These are phyloP conservation scores for Yponomeuta malinellus DNA, from an alignment of 2,888 invertebrate species.

Conservation along the genomic window DNA sequence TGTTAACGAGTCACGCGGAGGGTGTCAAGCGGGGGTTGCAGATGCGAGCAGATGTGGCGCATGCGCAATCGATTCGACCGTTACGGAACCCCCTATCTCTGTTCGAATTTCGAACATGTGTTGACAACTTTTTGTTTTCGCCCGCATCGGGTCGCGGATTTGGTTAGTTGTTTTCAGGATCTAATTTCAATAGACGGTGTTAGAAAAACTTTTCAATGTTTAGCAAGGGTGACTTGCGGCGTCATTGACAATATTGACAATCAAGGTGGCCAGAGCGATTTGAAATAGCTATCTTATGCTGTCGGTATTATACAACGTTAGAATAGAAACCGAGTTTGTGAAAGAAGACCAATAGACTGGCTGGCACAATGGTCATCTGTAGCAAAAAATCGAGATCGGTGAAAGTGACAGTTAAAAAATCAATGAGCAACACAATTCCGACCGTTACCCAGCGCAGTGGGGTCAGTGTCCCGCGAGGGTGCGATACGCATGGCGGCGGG, in stretches of 20 bases:
- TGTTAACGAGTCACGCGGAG: conserved; percentile 16
- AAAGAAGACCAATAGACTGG: no score
- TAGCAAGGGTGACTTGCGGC: background rate
- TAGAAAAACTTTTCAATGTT: conserved; percentile 4
- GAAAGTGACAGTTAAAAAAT: conserved; percentile 71
- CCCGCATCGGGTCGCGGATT: conserved; percentile 42
- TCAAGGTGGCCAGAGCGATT: background rate
- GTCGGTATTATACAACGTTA: no score
- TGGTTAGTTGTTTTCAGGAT: conserved; percentile 19
- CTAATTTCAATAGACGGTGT: background rate
- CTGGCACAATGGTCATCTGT: background rate
- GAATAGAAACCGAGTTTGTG: no score
- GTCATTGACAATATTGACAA: background rate
- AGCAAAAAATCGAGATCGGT: conserved; percentile 21
- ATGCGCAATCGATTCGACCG: conserved; percentile 54
- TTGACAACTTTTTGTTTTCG: conserved; percentile 60
- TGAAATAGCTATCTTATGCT: no score
- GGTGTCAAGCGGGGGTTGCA: conserved; percentile 34
- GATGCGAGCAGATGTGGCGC: conserved; percentile 49
- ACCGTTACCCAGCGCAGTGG: conserved; percentile 41
- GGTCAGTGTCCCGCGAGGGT: conserved; percentile 64
- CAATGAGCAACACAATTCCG: conserved; percentile 44
- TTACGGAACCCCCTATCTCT: conserved; percentile 54
- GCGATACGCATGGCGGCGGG: conserved; percentile 31
- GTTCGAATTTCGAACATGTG: conserved; percentile 67